Conservation (phyloP, 2,113 vertebrate genomes). For the Laticauda laticaudata region DNA sequence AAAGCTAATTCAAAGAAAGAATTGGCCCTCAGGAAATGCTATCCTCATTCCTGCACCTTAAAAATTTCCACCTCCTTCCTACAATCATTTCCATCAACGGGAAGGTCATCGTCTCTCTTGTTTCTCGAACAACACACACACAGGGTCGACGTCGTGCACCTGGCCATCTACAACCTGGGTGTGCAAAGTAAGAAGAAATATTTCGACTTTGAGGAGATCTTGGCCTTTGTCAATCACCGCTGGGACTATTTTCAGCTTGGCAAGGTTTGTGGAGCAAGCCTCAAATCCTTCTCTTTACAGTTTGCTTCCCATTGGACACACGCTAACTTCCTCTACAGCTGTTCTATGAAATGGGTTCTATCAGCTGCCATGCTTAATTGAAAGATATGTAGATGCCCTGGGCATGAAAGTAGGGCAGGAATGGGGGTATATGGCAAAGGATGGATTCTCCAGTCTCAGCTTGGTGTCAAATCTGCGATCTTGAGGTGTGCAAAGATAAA, state of each 20-base stretch:
- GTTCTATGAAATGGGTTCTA: not conserved
- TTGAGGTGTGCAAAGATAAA: not conserved
- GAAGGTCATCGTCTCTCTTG: not conserved
- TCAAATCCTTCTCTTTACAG: not conserved
- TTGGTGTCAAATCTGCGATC: not conserved
- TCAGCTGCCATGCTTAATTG: not conserved
- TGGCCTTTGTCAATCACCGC: conserved; percentile 86
- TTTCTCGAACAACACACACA: not conserved
- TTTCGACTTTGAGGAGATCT: conserved; percentile 94
- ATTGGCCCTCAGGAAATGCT: not conserved
- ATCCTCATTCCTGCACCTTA: not conserved
- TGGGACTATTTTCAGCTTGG: conserved; percentile 93
- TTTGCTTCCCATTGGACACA: not conserved
- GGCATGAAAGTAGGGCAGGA: not conserved
- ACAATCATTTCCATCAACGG: not conserved
- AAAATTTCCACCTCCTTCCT: not conserved
- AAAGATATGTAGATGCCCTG: not conserved
- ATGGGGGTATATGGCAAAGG: not conserved
- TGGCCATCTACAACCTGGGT: conserved; percentile 92
- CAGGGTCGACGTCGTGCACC: conserved; percentile 94
- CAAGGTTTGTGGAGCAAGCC: conserved; percentile 73
- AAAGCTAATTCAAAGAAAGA: not conserved
- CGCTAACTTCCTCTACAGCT: not conserved
- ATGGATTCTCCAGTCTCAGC: not conserved
- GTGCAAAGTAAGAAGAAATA: conserved; percentile 98